Percentiles rank a stretch among this genome's conserved stretches.
Evolutionary conservation across 1,140 invertebrate genomes (phyloP).

Genomic region (Dryas iulia): DNA sequence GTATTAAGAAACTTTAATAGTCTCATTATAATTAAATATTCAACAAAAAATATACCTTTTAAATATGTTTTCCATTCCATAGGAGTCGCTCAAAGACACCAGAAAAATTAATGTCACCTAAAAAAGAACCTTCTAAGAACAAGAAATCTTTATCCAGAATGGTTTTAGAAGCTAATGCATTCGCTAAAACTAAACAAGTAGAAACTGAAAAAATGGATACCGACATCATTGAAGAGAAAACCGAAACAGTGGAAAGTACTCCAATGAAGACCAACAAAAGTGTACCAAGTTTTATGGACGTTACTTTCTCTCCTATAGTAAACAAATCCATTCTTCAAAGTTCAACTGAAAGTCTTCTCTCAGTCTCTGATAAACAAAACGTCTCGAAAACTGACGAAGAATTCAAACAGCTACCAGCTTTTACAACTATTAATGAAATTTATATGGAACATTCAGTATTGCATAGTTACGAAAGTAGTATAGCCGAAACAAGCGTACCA

Average conservation of each 20-base stretch:
- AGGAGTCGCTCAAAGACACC: constrained; percentile 69
- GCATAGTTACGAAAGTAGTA: constrained; percentile 47
- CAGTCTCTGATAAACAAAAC: constrained; percentile 43
- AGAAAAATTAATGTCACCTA: constrained; percentile 66
- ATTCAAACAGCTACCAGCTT: constrained; percentile 47
- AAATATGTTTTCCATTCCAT: constrained; percentile 11
- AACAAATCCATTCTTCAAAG: constrained; percentile 68
- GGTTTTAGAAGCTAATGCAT: constrained; percentile 69
- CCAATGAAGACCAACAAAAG: constrained; percentile 60
- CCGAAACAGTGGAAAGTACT: constrained; percentile 58
- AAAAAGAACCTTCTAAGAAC: constrained; percentile 44
- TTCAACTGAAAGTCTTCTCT: constrained; percentile 52
- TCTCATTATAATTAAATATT: neutral
- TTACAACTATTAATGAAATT: constrained; percentile 47
- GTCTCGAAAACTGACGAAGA: constrained; percentile 36
- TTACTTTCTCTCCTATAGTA: constrained; percentile 65
- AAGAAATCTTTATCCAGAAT: constrained; percentile 67
- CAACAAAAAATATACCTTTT: too few species aligned
- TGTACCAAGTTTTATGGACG: constrained; percentile 53
- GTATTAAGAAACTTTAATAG: constrained; percentile 33
- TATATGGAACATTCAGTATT: constrained; percentile 47
- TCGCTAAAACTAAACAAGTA: constrained; percentile 57
- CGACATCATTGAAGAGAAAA: constrained; percentile 35
- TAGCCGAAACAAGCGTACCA: constrained; percentile 33
- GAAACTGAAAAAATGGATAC: constrained; percentile 41